Evolutionary conservation across 2,888 invertebrate genomes (phyloP), one percentile per base, ranked within the genome.

Genomic region (Halocaridina rubra): DNA sequence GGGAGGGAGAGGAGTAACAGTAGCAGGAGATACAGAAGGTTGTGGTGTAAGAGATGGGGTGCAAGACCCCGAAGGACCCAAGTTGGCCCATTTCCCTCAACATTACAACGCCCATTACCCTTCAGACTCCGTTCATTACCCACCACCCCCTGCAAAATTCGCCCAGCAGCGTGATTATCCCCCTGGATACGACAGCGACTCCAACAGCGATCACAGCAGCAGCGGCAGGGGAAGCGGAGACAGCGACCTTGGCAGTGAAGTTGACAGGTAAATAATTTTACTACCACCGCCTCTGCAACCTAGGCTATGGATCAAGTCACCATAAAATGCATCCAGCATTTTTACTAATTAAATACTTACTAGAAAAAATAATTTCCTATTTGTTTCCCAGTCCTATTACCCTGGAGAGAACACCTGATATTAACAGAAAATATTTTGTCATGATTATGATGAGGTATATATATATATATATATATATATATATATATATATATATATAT

Each of bases 201-300:
- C 74, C 27, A 64, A 64, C 64, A 84, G 84, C 27, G 84, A 84
- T 57, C 84, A 84, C 67, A 84, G 84, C 67, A 84, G 84, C 67
- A 80, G 79, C 53, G 84, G 84, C 13, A 29, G 84, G 10, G 84
- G 84, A n/a, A 84, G 84, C 16, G 84, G 84, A 0, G 84, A 79
- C 24, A 84, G 84, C 19, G 84, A 84, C 64, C 74, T 84, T n/a
- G 79, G 84, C 75, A 84, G 84, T 32, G 84, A 84, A 24, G 57
- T 75, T 3, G 84, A 84, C 74, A 79, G 84, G 84, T 84, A 24
- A 22, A 19, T 16, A 8, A 10, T 16, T 10, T 27, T 71, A 2
- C 29, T 29, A 64, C 16, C 5, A n/a, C n/a, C n/a, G n/a, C n/a
- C n/a, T n/a, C n/a, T n/a, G n/a, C n/a, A n/a, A n/a, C n/a, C n/a